Conservation (phyloP, 1,140 invertebrate species). For the Cardiocondyla obscurior region DNA sequence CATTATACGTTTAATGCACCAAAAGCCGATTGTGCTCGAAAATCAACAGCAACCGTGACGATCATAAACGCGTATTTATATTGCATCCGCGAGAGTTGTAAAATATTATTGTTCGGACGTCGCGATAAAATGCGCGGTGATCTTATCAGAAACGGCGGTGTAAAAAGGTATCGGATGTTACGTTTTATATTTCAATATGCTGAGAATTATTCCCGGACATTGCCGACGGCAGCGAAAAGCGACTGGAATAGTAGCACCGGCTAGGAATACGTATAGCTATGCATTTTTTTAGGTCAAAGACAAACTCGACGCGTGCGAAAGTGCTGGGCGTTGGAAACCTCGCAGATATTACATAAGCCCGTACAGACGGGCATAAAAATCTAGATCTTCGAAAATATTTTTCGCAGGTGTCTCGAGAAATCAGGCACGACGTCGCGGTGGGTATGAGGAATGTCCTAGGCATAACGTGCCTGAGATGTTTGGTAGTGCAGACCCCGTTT, state of each 20-base stretch:
- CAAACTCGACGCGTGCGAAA: background rate
- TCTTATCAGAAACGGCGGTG: background rate
- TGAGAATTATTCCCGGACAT: conserved; percentile 6
- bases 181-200: background rate
- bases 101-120: conserved; percentile 18
- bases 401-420: conserved; percentile 35
- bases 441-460: conserved; percentile 73
- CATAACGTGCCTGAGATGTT: conserved; percentile 77
- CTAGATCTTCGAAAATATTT: conserved; percentile 16
- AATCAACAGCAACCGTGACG: conserved; percentile 54
- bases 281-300: conserved; percentile 48
- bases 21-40: conserved; percentile 67
- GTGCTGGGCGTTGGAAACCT: background rate
- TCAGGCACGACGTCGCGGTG: conserved; percentile 61
- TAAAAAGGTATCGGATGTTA: background rate
- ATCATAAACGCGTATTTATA: conserved; percentile 60
- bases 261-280: background rate
- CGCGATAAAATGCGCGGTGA: conserved; percentile 21
- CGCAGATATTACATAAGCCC: background rate
- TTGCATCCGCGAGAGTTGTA: conserved; percentile 14
- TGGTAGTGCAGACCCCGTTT: conserved; percentile 77
- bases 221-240: background rate
- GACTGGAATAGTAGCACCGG: too few relatives aligned
- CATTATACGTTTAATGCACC: conserved; percentile 37
- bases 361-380: background rate